phyloP scores from a whole-genome alignment of 2,888 invertebrate genomes.

The Eutolmus rufibarbis region DNA sequence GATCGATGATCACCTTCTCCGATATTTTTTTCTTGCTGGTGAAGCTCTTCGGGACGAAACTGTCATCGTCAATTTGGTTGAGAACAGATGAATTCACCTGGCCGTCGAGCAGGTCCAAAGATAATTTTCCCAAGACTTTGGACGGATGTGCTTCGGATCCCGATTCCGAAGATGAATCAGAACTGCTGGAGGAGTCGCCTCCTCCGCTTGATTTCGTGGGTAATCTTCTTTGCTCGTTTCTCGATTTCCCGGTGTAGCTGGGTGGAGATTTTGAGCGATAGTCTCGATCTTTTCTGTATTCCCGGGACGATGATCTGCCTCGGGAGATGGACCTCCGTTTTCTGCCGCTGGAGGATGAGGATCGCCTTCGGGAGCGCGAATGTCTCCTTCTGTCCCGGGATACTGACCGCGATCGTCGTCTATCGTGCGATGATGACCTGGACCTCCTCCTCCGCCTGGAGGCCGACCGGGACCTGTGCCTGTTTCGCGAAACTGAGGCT shows the following conservation, averaged over 20 bases:
- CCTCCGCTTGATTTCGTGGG: background rate
- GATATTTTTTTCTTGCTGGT: slow-evolving; percentile 70
- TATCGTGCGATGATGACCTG: background rate
- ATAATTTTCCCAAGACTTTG: background rate
- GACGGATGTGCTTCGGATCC: background rate
- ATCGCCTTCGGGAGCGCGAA: background rate
- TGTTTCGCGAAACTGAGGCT: background rate
- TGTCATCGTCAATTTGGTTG: slow-evolving; percentile 75
- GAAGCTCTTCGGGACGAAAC: slow-evolving; percentile 70
- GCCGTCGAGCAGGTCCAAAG: slow-evolving; percentile 51
- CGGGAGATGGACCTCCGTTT: background rate
- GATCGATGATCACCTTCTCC: slow-evolving; percentile 72
- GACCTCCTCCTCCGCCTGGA: background rate
- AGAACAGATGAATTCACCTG: slow-evolving; percentile 63
- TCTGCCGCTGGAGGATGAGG: background rate
- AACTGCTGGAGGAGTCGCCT: background rate
- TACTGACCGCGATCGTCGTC: background rate
- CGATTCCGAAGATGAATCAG: background rate
- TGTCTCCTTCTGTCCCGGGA: background rate
- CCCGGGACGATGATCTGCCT: background rate
- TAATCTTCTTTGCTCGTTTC: background rate
- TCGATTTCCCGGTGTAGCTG: background rate
- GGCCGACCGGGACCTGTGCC: slow-evolving; percentile 1
- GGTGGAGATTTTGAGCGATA: background rate
- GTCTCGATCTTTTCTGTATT: background rate